Conservation (phyloP, 2,113 vertebrate genomes). For the Trachemys scripta region DNA sequence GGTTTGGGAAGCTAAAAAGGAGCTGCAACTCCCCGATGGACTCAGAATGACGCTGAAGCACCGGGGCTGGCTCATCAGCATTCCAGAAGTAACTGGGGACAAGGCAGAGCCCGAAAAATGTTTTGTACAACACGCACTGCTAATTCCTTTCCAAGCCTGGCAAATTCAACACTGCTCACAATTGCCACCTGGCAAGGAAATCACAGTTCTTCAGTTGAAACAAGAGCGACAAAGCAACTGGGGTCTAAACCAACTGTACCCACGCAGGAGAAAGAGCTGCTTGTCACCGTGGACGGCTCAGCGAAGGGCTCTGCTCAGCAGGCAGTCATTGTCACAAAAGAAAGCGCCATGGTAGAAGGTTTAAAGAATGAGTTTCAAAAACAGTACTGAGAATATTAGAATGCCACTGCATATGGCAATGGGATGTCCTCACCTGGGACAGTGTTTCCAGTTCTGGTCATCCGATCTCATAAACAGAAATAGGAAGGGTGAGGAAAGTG, state of each 20-base stretch:
- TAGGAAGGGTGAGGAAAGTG: background rate
- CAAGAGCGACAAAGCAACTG: conserved; percentile 31
- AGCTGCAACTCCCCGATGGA: conserved; percentile 19
- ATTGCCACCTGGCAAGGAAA: conserved; percentile 7
- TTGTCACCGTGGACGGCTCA: accelerated
- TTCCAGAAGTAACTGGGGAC: conserved; percentile 25
- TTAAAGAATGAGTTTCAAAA: conserved; percentile 26
- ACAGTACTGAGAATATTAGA: conserved; percentile 48
- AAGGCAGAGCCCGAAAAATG: background rate
- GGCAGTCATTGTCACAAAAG: background rate
- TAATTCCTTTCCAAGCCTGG: conserved; percentile 59
- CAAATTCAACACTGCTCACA: conserved; percentile 53
- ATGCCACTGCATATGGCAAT: background rate
- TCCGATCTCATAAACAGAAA: background rate
- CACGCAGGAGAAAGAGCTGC: conserved; percentile 15
- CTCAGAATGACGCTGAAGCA: background rate
- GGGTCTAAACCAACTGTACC: background rate
- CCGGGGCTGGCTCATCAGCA: conserved; percentile 24
- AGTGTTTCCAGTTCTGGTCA: background rate
- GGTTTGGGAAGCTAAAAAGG: background rate
- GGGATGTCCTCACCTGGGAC: background rate
- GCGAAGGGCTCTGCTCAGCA: conserved; percentile 50
- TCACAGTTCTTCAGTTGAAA: conserved; percentile 5
- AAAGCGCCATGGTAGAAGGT: background rate
- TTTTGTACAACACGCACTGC: conserved; percentile 40